These are phyloP conservation scores for Physocephala rufipes DNA, from an alignment of 2,888 invertebrate species.

Conservation along the genomic window DNA sequence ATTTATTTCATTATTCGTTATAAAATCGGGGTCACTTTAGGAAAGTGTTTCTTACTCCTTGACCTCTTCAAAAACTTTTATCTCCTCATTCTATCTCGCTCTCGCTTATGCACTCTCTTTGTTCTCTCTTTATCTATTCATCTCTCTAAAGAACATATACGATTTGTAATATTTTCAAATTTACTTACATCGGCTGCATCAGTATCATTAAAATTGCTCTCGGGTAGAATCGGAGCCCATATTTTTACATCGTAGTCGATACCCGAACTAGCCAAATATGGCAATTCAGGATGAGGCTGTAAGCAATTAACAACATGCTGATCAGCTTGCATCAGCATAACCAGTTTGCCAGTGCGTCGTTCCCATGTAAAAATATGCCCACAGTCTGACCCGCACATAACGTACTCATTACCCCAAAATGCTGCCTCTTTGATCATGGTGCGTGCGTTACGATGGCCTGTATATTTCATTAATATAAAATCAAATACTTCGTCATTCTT, in stretches of 20 bases:
- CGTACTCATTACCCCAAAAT: slow-evolving; percentile 83
- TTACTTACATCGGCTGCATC: slow-evolving; percentile 69
- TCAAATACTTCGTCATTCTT: slow-evolving; percentile 53
- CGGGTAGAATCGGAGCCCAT: slow-evolving; percentile 77
- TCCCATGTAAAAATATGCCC: slow-evolving; percentile 89
- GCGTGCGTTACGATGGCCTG: slow-evolving; percentile 81
- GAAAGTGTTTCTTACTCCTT: too few species aligned
- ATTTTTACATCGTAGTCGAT: slow-evolving; percentile 88
- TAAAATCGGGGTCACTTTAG: too few species aligned
- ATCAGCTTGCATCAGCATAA: slow-evolving; percentile 82
- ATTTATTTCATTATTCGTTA: too few species aligned
- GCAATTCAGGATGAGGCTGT: slow-evolving; percentile 82
- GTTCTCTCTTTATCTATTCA: too few species aligned
- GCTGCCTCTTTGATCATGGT: slow-evolving; percentile 87
- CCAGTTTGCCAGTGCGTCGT: slow-evolving; percentile 73
- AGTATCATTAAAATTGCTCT: slow-evolving; percentile 71
- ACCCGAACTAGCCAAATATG: slow-evolving; percentile 83
- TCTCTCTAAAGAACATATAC: too few species aligned
- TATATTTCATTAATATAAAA: slow-evolving; percentile 74
- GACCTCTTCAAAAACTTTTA: too few species aligned
- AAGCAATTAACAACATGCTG: slow-evolving; percentile 86
- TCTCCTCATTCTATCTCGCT: too few species aligned
- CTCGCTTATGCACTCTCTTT: too few species aligned
- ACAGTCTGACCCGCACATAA: slow-evolving; percentile 90
- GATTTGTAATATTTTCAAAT: background rate